Evolutionary conservation across 2,888 invertebrate genomes (phyloP), one percentile per base, ranked within the genome.

Genomic region (Apamea monoglypha): DNA sequence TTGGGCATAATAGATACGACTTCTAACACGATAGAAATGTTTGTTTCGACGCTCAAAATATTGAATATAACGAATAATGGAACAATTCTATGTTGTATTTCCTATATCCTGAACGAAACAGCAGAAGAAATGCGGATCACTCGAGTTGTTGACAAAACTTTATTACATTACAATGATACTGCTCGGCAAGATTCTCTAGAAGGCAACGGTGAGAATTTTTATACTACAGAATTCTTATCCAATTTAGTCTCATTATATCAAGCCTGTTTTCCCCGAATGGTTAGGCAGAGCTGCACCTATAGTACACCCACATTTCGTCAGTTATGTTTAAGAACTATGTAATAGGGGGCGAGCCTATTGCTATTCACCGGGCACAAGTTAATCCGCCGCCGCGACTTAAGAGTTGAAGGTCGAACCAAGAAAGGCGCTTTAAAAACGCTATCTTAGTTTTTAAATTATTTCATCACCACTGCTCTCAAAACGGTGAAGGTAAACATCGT

Each of bases 61-160:
- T 74, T 79, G 4, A 7, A 66, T 14, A 29, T 2, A 21, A 32
- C 18, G 8, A 8, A 74, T 0, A 84, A 71, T 40, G 50, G 63
- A 6, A 29, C 67, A 21, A 10, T 85, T 8, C 14, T 85, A 1
- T 87, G 84, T 32, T 85, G 84, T 40, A 0, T 85, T 29, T 67
- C 84, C 3, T 87, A 63, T 18, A 0, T 8, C 2, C 53, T 59
- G 12, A 47, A 1, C 0, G 32, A 0, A 47, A 14, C 16, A 21
- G 5, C 2, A 14, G 4, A 53, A 1, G 56, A 56, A 10, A n/a
- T 0, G 2, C 29, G 8, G 40, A 66, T 83, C 53, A 72, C 10
- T 7, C 50, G 84, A 69, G 6, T 12, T 36, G 56, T 84, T 6
- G 1, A 79, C 1, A 87, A 84, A 84, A 79, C 80, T 21, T 56